A percentile compares a stretch with the other conserved stretches of the same genome.
These are phyloP conservation scores for Diloba caeruleocephala DNA, from an alignment of 2,888 invertebrate species.

Conservation along the genomic window DNA sequence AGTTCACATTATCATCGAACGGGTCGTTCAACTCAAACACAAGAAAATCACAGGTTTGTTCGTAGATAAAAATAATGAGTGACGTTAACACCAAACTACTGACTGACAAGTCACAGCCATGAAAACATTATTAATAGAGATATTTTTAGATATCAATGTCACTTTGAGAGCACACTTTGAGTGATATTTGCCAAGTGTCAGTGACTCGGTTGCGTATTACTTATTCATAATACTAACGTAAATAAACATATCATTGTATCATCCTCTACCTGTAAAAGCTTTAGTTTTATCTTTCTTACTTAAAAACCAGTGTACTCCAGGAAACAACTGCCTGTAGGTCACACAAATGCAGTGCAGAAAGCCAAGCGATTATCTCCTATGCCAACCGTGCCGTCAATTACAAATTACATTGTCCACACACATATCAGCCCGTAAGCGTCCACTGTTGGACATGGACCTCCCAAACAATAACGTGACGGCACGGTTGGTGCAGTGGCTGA, in stretches of 20 bases:
- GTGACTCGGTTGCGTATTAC: conserved; percentile 65
- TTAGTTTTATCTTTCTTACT: too few relatives aligned
- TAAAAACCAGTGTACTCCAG: too few relatives aligned
- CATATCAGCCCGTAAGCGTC: too few relatives aligned
- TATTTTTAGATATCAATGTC: conserved; percentile 78
- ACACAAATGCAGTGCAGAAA: too few relatives aligned
- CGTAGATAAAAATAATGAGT: conserved; percentile 44
- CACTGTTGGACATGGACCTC: too few relatives aligned
- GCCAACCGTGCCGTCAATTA: too few relatives aligned
- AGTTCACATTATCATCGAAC: conserved; percentile 18
- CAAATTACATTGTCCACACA: too few relatives aligned
- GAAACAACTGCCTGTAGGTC: too few relatives aligned
- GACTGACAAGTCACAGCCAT: conserved; percentile 41
- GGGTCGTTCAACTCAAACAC: conserved; percentile 47
- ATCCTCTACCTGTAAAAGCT: conserved; percentile 5
- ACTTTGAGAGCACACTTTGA: conserved; percentile 68
- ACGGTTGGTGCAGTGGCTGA: too few relatives aligned
- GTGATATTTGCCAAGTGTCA: conserved; percentile 74
- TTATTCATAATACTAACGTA: conserved; percentile 45
- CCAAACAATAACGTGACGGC: too few relatives aligned
- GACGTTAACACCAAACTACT: conserved; percentile 39
- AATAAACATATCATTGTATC: conserved; percentile 27
- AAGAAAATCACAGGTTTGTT: conserved; percentile 43
- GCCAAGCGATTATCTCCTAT: too few relatives aligned
- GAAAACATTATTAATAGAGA: conserved; percentile 56